Conservation (phyloP, 1,140 invertebrate species). For the Ceratoteleas bidentatus region DNA sequence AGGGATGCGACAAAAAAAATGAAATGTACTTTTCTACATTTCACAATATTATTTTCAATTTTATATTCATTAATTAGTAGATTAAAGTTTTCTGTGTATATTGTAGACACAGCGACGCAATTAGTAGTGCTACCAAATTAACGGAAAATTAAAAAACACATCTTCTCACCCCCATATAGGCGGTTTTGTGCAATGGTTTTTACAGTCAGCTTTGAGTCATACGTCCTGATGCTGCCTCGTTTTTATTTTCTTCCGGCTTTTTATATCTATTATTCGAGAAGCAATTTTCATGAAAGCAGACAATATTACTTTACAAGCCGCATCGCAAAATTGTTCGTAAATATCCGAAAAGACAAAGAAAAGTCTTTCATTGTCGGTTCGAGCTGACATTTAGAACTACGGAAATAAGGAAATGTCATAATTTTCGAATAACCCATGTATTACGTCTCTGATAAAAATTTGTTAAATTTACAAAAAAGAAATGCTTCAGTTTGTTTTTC, state of each 20-base stretch:
- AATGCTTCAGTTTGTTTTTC: too few species aligned
- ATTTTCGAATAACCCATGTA: too few species aligned
- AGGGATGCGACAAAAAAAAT: too few species aligned
- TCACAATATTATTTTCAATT: too few species aligned
- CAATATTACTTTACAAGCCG: slow-evolving; percentile 53
- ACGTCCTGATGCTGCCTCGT: slow-evolving; percentile 26
- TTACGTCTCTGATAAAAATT: too few species aligned
- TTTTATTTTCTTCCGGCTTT: slow-evolving; percentile 40
- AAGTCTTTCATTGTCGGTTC: slow-evolving; percentile 8
- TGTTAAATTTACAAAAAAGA: too few species aligned
- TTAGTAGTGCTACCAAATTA: background rate
- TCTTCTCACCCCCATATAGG: background rate
- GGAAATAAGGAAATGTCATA: background rate
- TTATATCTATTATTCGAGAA: slow-evolving; percentile 44
- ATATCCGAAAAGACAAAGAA: slow-evolving; percentile 49
- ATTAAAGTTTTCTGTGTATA: background rate
- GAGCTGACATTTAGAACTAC: slow-evolving; percentile 6
- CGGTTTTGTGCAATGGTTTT: slow-evolving; percentile 12
- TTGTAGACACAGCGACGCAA: background rate
- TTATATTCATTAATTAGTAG: too few species aligned
- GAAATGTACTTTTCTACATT: too few species aligned
- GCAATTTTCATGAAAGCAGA: slow-evolving; percentile 63
- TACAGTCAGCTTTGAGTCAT: slow-evolving; percentile 16
- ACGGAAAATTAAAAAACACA: background rate
- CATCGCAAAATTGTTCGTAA: slow-evolving; percentile 42